Evolutionary conservation across 2,113 vertebrate species (phyloP), one percentile per base, ranked within the genome.

Genomic region (Myotis lucifugus): DNA sequence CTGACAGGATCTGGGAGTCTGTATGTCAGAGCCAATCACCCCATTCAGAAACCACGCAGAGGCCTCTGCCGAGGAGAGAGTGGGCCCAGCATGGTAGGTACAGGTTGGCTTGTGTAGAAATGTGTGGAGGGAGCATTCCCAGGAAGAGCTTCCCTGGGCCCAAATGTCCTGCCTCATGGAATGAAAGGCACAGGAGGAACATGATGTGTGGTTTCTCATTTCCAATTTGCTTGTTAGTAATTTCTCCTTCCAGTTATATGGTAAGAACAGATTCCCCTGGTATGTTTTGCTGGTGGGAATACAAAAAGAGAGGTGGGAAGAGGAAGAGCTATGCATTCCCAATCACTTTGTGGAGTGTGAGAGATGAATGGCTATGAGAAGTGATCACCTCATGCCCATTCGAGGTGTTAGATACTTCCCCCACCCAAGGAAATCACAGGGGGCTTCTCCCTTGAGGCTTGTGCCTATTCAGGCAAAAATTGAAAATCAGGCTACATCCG

Each of bases 401-500:
- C 4, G 8, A 86, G 82, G 37, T 84, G 61, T 72, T 78, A 70
- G 40, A 34, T 77, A 86, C 86, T 95, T 93, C 78, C 84, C 48
- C 23, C 59, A 87, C 27, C 54, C 12, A 17, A n/a, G 74, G 78
- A 85, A 96, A 78, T 64, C 23, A 34, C 66, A 48, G 29, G 90
- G 77, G 77, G 59, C 66, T 90, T 90, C 73, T 95, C 66, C 66
- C 40, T 96, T 56, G 42, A 84, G 13, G 13, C 85, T 83, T 76
- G 64, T 87, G 72, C 48, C 77, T 90, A 61, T 92, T 92, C 69
- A 90, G 85, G 88, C 73, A 94, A 96, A 96, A 94, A 94, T 95
- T 61, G 79, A 95, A 95, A 96, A 91, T 94, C 96, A 94, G 82
- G 78, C 73, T 96, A 83, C 46, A 88, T 90, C 77, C 95, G 92